phyloP scores from a whole-genome alignment of 2,888 invertebrate genomes.

The Smittia aterrima region DNA sequence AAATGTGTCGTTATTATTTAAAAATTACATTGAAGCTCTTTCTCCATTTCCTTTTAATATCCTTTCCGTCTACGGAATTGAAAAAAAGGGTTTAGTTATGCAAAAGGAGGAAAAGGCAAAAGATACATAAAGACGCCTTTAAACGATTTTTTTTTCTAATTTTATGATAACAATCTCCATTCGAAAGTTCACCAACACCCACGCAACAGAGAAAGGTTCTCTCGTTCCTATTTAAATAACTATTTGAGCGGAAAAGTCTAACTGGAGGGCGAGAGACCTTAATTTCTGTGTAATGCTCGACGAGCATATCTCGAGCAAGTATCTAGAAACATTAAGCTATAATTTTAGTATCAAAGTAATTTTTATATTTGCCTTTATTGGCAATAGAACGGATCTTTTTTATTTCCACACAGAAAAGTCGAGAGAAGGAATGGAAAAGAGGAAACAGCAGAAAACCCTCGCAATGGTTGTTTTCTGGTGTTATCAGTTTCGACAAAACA shows the following conservation, averaged over 20 bases:
- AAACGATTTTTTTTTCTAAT: conserved; percentile 42
- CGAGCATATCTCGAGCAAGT: conserved; percentile 31
- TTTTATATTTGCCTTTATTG: conserved; percentile 42
- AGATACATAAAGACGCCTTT: conserved; percentile 40
- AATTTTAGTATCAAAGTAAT: conserved; percentile 42
- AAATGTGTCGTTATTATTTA: conserved; percentile 38
- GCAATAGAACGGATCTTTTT: conserved; percentile 39
- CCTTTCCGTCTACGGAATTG: conserved; percentile 40
- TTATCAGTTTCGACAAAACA: conserved; percentile 39
- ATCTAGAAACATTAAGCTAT: conserved; percentile 41
- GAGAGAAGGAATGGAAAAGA: neutral
- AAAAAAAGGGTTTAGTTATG: conserved; percentile 32
- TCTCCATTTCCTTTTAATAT: conserved; percentile 40
- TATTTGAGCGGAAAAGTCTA: conserved; percentile 20
- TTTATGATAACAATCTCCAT: conserved; percentile 40
- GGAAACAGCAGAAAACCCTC: neutral
- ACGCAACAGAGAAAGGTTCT: neutral
- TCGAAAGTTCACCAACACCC: conserved; percentile 14
- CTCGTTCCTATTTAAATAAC: conserved; percentile 39
- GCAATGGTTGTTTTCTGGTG: conserved; percentile 39
- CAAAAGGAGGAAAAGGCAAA: neutral
- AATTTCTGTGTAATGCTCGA: conserved; percentile 38
- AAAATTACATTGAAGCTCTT: conserved; percentile 33
- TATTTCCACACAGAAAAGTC: neutral
- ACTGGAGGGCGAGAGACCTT: conserved; percentile 33